Base-by-base conservation (phyloP, 2,797 vertebrate species). In the Mormyrops attenuatus region DNA sequence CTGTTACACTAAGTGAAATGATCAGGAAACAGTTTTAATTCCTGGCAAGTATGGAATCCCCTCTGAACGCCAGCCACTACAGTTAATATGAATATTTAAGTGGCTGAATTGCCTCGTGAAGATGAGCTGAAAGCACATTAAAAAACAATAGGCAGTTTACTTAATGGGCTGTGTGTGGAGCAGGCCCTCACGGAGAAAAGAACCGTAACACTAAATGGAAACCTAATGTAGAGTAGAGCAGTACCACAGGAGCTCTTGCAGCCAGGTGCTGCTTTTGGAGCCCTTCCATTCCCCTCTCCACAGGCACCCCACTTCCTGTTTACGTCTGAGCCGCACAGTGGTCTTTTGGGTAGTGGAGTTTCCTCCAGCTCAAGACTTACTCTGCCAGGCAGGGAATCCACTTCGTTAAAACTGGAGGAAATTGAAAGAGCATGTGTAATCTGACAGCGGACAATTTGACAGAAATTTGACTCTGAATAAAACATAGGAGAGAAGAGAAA, bases 121-220 rank as follows among this genome's bases (percentile, higher is more conserved):
- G 47, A 49, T 49, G 82, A 85, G 9, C 20, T 85, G 82, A 85
- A 44, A 50, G n/a, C 82, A 85, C n/a, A 85, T 85, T 85, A 85
- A 50, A 85, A 50, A 50, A 85, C 44, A 82, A 49, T 47, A 82
- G 77, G 44, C n/a, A 26, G 49, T 49, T 52, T 49, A 49, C 41
- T 80, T 80, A 44, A 80, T 80, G 20, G 38, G 17, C 38, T 80
- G 73, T 44, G 69, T 41, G 38, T 44, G 38, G 73, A n/a, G 73
- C 17, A 80, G 38, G 17, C 7, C 73, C 15, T 44, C 73, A 80
- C 1, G 38, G 38, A 73, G 30, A n/a, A 80, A 38, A 20, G 73
- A 44, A 44, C 69, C 15, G 1, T 38, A 38, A 38, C 34, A 77
- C 73, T 80, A n/a, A 80, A 44, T 44, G 73, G 38, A 20, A 80